phyloP scores from a whole-genome alignment of 2,113 vertebrate species.

The Halcyon malimbica region DNA sequence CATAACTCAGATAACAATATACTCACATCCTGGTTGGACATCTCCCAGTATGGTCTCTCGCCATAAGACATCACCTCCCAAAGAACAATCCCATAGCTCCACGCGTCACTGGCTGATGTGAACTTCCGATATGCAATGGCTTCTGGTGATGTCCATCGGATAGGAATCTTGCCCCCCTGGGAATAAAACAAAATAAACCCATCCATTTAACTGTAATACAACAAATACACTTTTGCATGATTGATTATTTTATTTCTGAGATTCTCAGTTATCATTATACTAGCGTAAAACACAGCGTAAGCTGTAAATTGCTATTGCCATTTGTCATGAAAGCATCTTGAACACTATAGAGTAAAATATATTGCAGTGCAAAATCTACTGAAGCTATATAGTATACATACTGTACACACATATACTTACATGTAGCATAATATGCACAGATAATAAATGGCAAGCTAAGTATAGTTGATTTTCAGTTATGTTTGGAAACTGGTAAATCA shows the following conservation, averaged over 20 bases:
- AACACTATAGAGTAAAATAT: neutral
- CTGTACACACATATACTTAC: neutral
- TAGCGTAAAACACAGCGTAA: rapidly evolving
- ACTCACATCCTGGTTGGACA: conserved; percentile 98
- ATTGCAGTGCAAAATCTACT: neutral
- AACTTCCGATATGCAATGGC: conserved; percentile 98
- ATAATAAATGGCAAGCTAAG: neutral
- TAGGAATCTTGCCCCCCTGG: conserved; percentile 97
- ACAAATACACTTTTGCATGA: neutral
- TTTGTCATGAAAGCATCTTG: neutral
- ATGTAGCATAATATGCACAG: neutral
- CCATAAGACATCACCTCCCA: conserved; percentile 99
- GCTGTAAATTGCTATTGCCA: neutral
- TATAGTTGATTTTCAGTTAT: neutral
- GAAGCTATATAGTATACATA: neutral
- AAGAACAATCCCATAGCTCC: conserved; percentile 99
- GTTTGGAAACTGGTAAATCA: neutral
- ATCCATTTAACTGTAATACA: neutral
- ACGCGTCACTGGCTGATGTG: conserved; percentile 92
- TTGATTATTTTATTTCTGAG: neutral
- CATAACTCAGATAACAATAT: conserved; percentile 10
- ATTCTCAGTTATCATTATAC: rapidly evolving
- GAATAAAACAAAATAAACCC: neutral
- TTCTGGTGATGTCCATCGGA: conserved; percentile 97
- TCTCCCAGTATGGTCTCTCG: conserved; percentile 96